phyloP scores from a whole-genome alignment of 1,140 invertebrate species.

The Acyrthosiphon pisum region DNA sequence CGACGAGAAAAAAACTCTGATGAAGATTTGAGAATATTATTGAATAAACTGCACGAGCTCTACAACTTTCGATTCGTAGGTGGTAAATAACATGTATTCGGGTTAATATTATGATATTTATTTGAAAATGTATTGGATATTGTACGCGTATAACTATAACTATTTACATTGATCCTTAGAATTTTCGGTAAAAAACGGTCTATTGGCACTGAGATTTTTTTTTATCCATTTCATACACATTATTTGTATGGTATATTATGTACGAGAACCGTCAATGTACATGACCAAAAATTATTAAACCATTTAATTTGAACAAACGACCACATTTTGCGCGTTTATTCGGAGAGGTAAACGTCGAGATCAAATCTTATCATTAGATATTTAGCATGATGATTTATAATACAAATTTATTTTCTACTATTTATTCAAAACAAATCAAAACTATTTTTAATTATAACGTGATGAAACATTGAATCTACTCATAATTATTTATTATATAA shows the following conservation, averaged over 20 bases:
- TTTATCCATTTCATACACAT: background rate
- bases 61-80: no score
- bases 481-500: background rate
- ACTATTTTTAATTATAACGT: background rate
- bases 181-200: background rate
- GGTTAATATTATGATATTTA: background rate
- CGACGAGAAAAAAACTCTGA: background rate
- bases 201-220: background rate
- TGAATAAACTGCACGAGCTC: no score
- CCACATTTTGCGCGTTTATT: background rate
- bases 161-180: no score
- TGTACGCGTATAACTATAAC: background rate
- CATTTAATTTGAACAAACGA: background rate
- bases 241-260: background rate
- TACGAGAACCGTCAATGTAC: background rate
- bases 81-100: background rate
- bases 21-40: background rate
- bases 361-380: background rate
- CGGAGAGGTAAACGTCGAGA: background rate
- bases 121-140: background rate
- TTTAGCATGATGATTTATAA: background rate
- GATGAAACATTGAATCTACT: background rate
- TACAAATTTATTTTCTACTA: background rate
- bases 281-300: background rate
- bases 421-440: background rate